Conservation (phyloP, 1,140 invertebrate species). For the Trypoxylus dichotomus region DNA sequence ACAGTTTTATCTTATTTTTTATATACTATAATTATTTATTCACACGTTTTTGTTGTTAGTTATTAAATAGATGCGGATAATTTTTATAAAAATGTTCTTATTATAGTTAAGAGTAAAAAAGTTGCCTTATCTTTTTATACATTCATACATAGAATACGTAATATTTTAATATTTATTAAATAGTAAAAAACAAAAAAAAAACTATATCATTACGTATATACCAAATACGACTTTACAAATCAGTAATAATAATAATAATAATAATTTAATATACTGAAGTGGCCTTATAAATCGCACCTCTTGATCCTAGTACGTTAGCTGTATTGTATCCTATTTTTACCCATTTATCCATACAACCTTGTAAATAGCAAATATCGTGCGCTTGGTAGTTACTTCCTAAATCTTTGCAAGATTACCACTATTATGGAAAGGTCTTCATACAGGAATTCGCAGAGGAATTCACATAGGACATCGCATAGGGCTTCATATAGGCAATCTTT, state of each 20-base stretch:
- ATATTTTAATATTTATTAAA: neutral
- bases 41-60: neutral
- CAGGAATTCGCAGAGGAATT: neutral
- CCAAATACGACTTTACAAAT: neutral
- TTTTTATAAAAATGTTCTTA: conserved; percentile 12
- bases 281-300: neutral
- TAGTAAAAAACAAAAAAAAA: neutral
- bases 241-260: too few relatives aligned
- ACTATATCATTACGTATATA: neutral
- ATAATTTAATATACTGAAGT: conserved; percentile 8
- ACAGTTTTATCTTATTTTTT: neutral
- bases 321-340: neutral
- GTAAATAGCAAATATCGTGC: neutral
- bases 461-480: conserved; percentile 1
- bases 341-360: neutral
- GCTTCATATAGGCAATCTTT: neutral
- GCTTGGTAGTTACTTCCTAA: neutral
- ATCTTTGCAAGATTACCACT: neutral
- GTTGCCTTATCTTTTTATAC: conserved; percentile 16
- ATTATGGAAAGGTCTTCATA: conserved; percentile 24
- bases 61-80: neutral
- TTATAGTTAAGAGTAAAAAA: neutral
- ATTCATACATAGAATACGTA: neutral
- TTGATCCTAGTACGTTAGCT: neutral
- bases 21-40: neutral